Base-by-base conservation (phyloP, 2,797 vertebrate genomes). In the Melanotaenia boesemani region DNA sequence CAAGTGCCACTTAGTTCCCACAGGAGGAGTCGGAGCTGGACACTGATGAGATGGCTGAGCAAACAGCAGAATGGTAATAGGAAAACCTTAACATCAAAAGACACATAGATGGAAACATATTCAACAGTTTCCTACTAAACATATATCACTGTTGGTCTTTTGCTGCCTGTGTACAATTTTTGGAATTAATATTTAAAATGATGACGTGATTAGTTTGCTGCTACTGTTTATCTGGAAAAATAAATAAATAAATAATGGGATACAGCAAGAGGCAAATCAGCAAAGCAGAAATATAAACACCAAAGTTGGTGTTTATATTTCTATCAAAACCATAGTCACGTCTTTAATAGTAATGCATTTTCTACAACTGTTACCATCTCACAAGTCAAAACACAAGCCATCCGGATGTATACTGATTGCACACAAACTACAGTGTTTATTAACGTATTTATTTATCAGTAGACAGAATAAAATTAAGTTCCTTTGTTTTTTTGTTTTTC, bases 1-100 rank as follows among this genome's bases (percentile, higher is more conserved):
- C 93, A 95, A 95, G 93, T 94, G 93, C 94, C 93, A 95, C 95
- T 95, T 94, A 95, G 94, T 94, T 93, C 89, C 91, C 89, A 87
- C 89, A 93, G 90, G 92, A 93, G 91, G 92, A 90, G 89, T 90
- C 88, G 89, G 83, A 89, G 86, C 87, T 87, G 70, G 92, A 87
- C 89, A 87, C 88, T 93, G 92, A 93, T 88, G 86, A 94, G 91
- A 93, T 93, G 93, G 89, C 92, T 90, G 89, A 92, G 92, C 89
- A 89, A 91, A 91, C 89, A 86, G 83, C 82, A 87, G 90, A 90
- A 90, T 79, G 77, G 82, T 87, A 91, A 92, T 79, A 74, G 80
- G 84, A 91, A 92, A 90, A 88, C 87, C 86, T 92, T 91, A 90
- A 89, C 84, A 93, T 90, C 87, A 85, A 92, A 90, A 85, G 77